Conservation (phyloP, 2,113 vertebrate genomes). For the Forbesichthys papilliferus region DNA sequence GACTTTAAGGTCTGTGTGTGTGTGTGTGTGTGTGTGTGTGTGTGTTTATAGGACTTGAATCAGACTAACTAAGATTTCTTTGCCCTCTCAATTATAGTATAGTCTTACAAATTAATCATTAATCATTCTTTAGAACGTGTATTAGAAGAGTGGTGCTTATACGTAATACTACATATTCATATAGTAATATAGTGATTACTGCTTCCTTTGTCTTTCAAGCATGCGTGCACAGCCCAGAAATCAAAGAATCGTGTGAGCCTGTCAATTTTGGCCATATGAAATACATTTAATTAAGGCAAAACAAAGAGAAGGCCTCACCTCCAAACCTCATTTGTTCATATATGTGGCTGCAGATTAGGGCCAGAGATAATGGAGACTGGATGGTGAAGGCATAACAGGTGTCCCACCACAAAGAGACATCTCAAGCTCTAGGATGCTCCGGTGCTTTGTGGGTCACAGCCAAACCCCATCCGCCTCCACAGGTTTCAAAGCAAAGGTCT, state of each 20-base stretch:
- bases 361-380: conserved; percentile 31
- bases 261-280: background rate
- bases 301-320: conserved; percentile 26
- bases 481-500: conserved; percentile 77
- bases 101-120: background rate
- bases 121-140: background rate
- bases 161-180: too few species aligned
- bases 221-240: conserved; percentile 3
- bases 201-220: background rate
- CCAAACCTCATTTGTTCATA: conserved; percentile 43
- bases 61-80: conserved; percentile 9
- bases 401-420: conserved; percentile 73
- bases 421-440: conserved; percentile 68
- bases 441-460: conserved; percentile 66
- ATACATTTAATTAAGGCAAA: conserved; percentile 4
- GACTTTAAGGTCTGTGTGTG: conserved; percentile 4
- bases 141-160: too few species aligned
- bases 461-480: conserved; percentile 75
- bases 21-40: conserved; percentile 15
- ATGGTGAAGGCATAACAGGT: conserved; percentile 74
- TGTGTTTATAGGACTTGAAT: conserved; percentile 30
- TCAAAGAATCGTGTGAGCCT: background rate
- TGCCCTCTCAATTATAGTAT: too few species aligned
- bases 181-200: background rate
- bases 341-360: conserved; percentile 23